Evolutionary conservation across 2,888 invertebrate species (phyloP), one percentile per base, ranked within the genome.

Genomic region (Dynastes grantii): DNA sequence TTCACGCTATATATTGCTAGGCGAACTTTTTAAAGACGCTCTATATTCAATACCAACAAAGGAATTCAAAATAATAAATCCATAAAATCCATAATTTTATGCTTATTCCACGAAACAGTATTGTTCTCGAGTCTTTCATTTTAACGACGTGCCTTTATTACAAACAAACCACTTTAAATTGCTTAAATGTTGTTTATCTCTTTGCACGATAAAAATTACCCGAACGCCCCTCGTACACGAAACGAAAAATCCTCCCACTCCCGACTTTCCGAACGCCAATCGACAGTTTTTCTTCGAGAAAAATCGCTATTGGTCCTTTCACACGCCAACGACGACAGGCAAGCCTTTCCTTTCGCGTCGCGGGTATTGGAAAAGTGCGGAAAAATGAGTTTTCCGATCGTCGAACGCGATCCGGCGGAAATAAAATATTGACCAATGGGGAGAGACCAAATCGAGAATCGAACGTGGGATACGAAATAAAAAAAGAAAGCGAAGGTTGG

Each of bases 251-350:
- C 22, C 45, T 27, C 67, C 45, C 65, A 45, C 65, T 67, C 67
- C 13, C 32, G 9, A 49, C 45, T 67, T 49, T 67, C 45, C 67
- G 67, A 45, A 11, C 45, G 27, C 67, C 67, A 67, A 67, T 67
- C 67, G 67, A 67, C 67, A 67, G 67, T 67, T 67, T 67, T 67
- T 67, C 67, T 67, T 67, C 67, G 67, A 16, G 67, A 67, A 67
- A 67, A 67, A 67, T 49, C 67, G 67, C 67, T 13, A 67, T 67
- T 67, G 67, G 67, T 67, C 67, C 67, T 67, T 16, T 32, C 45
- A 67, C 67, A 49, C 67, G 45, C 67, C 67, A 67, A 67, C 45
- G 67, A 49, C 67, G 45, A 22, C 45, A 22, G 8, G 67, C 27
- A 67, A 67, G 45, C 67, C 67, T 67, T 67, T 67, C 67, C 45